Evolutionary conservation across 2,797 vertebrate genomes (phyloP).

Genomic region (Periophthalmus magnuspinnatus): DNA sequence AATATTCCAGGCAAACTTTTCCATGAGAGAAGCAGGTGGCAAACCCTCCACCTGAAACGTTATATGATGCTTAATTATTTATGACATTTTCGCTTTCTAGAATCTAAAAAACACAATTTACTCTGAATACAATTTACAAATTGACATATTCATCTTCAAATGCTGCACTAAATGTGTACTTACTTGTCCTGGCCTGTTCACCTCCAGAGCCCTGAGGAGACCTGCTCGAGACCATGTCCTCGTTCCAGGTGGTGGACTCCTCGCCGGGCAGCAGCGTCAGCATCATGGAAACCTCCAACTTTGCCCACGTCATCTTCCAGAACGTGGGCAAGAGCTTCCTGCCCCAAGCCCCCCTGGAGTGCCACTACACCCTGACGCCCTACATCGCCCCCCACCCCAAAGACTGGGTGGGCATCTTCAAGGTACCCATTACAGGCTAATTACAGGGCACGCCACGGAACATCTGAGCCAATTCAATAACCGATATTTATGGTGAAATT

Average conservation of each 20-base stretch:
- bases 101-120: too few species aligned
- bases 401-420: constrained; percentile 99
- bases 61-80: too few species aligned
- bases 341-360: constrained; percentile 92
- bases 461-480: constrained; percentile 7
- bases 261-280: constrained; percentile 78
- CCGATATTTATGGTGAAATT: constrained; percentile 12
- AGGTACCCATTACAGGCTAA: constrained; percentile 76
- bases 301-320: constrained; percentile 98
- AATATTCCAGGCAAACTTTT: too few species aligned
- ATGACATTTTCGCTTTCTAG: too few species aligned
- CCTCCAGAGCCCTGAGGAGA: constrained; percentile 70
- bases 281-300: constrained; percentile 92
- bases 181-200: not conserved
- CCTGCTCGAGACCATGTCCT: constrained; percentile 81
- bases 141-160: too few species aligned
- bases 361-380: constrained; percentile 91
- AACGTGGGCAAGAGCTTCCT: constrained; percentile 97
- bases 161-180: too few species aligned
- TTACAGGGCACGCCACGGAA: constrained; percentile 20
- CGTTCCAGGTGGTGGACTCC: constrained; percentile 86
- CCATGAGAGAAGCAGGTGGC: too few species aligned
- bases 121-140: too few species aligned
- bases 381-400: constrained; percentile 92
- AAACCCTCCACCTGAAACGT: too few species aligned